Conservation (phyloP, 2,888 invertebrate genomes). For the Hecatera dysodea region DNA sequence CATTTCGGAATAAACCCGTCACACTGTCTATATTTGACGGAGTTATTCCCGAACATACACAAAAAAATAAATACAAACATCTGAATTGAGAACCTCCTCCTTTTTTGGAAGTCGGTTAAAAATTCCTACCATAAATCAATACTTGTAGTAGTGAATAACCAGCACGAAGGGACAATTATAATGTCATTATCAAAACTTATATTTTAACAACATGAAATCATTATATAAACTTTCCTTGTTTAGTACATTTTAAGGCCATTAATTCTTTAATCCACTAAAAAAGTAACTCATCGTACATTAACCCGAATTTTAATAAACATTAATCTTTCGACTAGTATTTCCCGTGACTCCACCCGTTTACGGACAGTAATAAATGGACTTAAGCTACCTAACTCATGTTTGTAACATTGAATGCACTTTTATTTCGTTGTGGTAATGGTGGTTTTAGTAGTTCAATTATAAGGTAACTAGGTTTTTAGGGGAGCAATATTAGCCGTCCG, state of each 20-base stretch:
- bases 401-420: too few relatives aligned
- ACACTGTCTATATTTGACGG: too few relatives aligned
- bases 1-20: too few relatives aligned
- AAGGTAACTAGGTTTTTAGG: too few relatives aligned
- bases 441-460: background rate
- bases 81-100: too few relatives aligned
- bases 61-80: too few relatives aligned
- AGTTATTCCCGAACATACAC: too few relatives aligned
- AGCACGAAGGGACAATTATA: slow-evolving; percentile 18
- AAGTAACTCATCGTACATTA: slow-evolving; percentile 14
- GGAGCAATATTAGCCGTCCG: too few relatives aligned
- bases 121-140: slow-evolving; percentile 6
- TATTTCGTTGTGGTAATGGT: background rate
- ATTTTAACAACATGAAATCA: slow-evolving; percentile 7
- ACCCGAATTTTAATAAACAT: slow-evolving; percentile 21
- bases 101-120: too few relatives aligned
- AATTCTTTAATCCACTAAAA: slow-evolving; percentile 32
- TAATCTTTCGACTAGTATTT: slow-evolving; percentile 2
- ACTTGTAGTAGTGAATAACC: background rate
- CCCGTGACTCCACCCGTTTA: background rate
- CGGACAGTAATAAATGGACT: background rate
- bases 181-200: slow-evolving; percentile 6
- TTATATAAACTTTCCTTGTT: slow-evolving; percentile 10
- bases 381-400: background rate
- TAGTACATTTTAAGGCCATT: slow-evolving; percentile 13